A percentile compares a stretch with the other conserved stretches of the same genome.
Evolutionary conservation across 2,888 invertebrate genomes (phyloP).

Genomic region (Zaprionus lineosus): DNA sequence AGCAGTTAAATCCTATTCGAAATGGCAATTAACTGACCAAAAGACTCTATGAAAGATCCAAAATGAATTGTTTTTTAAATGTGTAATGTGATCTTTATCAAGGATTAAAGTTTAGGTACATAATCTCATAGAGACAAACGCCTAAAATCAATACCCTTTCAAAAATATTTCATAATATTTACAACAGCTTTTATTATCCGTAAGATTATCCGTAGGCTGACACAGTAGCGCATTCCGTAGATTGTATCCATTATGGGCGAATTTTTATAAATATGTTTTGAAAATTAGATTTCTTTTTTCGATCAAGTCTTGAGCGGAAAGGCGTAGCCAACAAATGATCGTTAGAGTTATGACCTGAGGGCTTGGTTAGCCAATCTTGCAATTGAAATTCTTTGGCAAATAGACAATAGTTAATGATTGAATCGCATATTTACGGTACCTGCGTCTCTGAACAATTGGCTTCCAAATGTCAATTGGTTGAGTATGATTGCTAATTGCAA

Average conservation of each 20-base stretch:
- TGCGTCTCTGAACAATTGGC: not conserved
- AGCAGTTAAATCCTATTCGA: constrained; percentile 49
- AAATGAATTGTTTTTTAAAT: not conserved
- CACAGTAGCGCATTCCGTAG: constrained; percentile 34
- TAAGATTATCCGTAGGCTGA: no score
- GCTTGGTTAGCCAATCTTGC: constrained; percentile 63
- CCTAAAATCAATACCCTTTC: no score
- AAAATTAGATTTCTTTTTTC: constrained; percentile 26
- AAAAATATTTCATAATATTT: no score
- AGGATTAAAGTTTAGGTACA: no score
- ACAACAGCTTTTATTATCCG: no score
- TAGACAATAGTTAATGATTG: constrained; percentile 60
- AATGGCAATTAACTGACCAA: constrained; percentile 10
- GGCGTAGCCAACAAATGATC: constrained; percentile 45
- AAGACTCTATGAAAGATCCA: not conserved
- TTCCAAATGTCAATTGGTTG: constrained; percentile 62
- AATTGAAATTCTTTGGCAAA: constrained; percentile 59
- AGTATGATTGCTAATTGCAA: constrained; percentile 61
- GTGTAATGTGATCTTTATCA: no score
- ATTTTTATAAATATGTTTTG: constrained; percentile 18
- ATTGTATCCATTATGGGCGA: constrained; percentile 25
- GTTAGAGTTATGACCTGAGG: constrained; percentile 64
- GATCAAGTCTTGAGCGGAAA: constrained; percentile 39
- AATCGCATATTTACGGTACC: constrained; percentile 59
- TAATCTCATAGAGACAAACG: no score